Conservation (phyloP, 2,888 invertebrate genomes). For the Blastobasis adustella region DNA sequence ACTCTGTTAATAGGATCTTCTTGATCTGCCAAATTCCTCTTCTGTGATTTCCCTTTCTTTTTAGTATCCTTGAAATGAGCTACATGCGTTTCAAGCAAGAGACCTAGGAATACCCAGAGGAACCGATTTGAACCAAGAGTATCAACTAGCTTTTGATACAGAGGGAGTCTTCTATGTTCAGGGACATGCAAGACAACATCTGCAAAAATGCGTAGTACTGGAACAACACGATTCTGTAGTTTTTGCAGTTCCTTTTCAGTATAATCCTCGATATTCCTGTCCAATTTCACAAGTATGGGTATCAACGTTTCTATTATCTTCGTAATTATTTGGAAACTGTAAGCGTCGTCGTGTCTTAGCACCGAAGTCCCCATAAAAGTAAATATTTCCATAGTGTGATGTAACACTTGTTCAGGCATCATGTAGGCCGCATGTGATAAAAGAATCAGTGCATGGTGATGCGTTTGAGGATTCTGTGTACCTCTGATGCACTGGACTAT, state of each 20-base stretch:
- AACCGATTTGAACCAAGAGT: conserved; percentile 79
- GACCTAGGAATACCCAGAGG: conserved; percentile 81
- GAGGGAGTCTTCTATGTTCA: conserved; percentile 88
- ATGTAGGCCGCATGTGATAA: conserved; percentile 86
- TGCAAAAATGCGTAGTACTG: conserved; percentile 91
- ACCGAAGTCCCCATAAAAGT: conserved; percentile 98
- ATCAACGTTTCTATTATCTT: conserved; percentile 92
- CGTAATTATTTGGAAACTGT: conserved; percentile 94
- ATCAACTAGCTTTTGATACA: conserved; percentile 86
- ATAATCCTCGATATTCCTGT: conserved; percentile 47
- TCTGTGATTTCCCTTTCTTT: conserved; percentile 39
- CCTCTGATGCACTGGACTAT: conserved; percentile 92
- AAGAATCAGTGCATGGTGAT: conserved; percentile 92
- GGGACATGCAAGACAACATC: conserved; percentile 94
- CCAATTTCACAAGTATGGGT: conserved; percentile 83
- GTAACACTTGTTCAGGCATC: conserved; percentile 88
- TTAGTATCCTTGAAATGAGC: conserved; percentile 68
- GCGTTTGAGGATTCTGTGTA: conserved; percentile 95
- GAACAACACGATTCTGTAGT: conserved; percentile 68
- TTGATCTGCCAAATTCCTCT: conserved; percentile 47
- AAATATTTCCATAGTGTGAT: conserved; percentile 97
- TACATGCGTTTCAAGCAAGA: conserved; percentile 83
- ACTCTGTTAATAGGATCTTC: conserved; percentile 73
- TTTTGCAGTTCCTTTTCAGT: conserved; percentile 50
- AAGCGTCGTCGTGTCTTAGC: conserved; percentile 93